Base-by-base conservation (phyloP, 2,888 invertebrate species). In the Pyrrhia umbra region DNA sequence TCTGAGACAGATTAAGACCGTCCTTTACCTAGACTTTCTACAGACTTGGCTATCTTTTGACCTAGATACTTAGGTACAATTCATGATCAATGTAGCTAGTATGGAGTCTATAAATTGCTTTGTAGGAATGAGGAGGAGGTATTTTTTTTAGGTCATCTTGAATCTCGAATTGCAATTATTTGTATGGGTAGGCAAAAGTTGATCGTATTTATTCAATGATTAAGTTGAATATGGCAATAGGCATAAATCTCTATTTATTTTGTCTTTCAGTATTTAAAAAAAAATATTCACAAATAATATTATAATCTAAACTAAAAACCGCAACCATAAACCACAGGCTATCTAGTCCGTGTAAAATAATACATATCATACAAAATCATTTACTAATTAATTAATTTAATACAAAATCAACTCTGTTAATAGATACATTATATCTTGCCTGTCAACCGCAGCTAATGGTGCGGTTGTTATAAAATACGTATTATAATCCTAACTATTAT, bases 1-100 rank as follows among this genome's bases (percentile, higher is more conserved):
- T 70, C 50, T 62, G 23, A 8, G 30, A 46, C 23, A 65, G 46
- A 77, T 72, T 79, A 75, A 75, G 55, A 47, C 37, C 43, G 49
- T 66, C 34, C 43, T 63, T 54, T 46, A 59, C 63, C 57, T 65
- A 77, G 63, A 55, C 74, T 68, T 77, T 66, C 47, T 27, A 25
- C 49, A 56, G 62, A 58, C 61, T 40, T 18, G 8, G 56, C 47
- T 62, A 46, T 76, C 59, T 62, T 52, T 58, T 66, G 73, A 76
- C 76, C 77, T 68, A 66, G 63, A 77, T 75, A 49, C 37, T 13
- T 30, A 6, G 27, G 6, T 21, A 5, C 30, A 25, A 15, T 2
- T 16, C 1, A 8, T 55, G 68, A 72, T 72, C 45, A 13, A 30
- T 13, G 30, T 46, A 15, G 40, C 21, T n/a, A n/a, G n/a, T 63